phyloP scores from a whole-genome alignment of 2,113 vertebrate genomes.

The Strix aluco region DNA sequence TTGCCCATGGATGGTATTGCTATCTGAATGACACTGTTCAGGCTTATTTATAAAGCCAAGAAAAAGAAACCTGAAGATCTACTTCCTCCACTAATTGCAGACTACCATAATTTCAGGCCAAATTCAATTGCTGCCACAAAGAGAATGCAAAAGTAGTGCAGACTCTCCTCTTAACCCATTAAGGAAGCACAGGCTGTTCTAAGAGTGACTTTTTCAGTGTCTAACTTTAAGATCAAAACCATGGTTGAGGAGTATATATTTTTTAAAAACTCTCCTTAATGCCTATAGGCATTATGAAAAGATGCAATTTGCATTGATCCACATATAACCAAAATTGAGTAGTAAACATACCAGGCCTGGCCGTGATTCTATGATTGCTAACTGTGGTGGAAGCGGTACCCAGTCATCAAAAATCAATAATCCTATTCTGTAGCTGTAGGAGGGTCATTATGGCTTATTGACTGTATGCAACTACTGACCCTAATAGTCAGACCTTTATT shows the following conservation, averaged over 20 bases:
- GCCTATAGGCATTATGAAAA: background rate
- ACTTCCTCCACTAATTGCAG: background rate
- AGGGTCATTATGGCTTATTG: background rate
- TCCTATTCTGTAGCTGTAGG: background rate
- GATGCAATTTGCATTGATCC: background rate
- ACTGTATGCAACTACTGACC: background rate
- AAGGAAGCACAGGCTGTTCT: background rate
- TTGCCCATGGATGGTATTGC: background rate
- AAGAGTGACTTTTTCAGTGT: background rate
- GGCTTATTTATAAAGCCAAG: background rate
- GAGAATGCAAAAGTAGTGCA: background rate
- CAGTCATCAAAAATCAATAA: background rate
- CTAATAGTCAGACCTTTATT: background rate
- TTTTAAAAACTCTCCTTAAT: background rate
- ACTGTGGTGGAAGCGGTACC: background rate
- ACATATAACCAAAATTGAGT: background rate
- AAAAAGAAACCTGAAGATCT: conserved; percentile 28
- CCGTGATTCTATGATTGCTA: background rate
- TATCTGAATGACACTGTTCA: background rate
- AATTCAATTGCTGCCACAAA: background rate
- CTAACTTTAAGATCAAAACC: background rate
- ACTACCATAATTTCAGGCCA: background rate
- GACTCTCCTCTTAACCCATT: background rate
- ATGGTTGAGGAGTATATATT: background rate
- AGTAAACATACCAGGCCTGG: background rate